phyloP scores from a whole-genome alignment of 2,888 invertebrate species.

The Scotopteryx bipunctaria region DNA sequence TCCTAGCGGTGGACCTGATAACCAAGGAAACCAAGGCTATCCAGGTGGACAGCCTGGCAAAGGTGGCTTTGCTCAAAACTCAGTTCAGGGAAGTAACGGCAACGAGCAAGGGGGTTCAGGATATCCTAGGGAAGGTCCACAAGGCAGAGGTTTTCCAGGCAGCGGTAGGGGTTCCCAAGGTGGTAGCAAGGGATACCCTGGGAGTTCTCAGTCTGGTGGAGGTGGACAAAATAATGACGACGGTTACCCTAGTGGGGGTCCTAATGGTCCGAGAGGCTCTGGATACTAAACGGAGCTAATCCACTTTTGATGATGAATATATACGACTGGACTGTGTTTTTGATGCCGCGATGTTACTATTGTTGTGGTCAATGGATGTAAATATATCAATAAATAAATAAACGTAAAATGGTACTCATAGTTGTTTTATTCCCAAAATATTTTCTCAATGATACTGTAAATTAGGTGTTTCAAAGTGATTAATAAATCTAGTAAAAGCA shows the following conservation, averaged over 20 bases:
- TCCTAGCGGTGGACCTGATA: slow-evolving; percentile 40
- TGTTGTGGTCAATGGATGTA: slow-evolving; percentile 18
- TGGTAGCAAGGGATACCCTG: slow-evolving; percentile 42
- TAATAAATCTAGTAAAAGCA: slow-evolving; percentile 4
- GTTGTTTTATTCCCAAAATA: slow-evolving; percentile 20
- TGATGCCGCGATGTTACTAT: slow-evolving; percentile 7
- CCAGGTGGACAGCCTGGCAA: slow-evolving; percentile 46
- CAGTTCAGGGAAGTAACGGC: slow-evolving; percentile 30
- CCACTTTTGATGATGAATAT: background rate
- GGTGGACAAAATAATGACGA: slow-evolving; percentile 45
- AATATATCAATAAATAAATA: slow-evolving; percentile 36
- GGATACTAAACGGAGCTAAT: slow-evolving; percentile 56
- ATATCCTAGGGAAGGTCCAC: slow-evolving; percentile 50
- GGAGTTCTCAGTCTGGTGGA: slow-evolving; percentile 37
- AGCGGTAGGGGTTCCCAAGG: slow-evolving; percentile 49
- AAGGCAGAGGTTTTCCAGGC: slow-evolving; percentile 46
- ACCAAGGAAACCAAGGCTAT: slow-evolving; percentile 39
- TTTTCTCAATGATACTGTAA: background rate
- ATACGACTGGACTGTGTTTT: slow-evolving; percentile 18
- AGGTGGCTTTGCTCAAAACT: slow-evolving; percentile 24
- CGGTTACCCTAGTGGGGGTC: slow-evolving; percentile 72
- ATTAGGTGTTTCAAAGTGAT: background rate
- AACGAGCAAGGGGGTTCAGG: slow-evolving; percentile 38
- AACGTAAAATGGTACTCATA: slow-evolving; percentile 26
- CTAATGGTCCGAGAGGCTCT: slow-evolving; percentile 69